Conservation (phyloP, 2,888 invertebrate species). For the Diloba caeruleocephala region DNA sequence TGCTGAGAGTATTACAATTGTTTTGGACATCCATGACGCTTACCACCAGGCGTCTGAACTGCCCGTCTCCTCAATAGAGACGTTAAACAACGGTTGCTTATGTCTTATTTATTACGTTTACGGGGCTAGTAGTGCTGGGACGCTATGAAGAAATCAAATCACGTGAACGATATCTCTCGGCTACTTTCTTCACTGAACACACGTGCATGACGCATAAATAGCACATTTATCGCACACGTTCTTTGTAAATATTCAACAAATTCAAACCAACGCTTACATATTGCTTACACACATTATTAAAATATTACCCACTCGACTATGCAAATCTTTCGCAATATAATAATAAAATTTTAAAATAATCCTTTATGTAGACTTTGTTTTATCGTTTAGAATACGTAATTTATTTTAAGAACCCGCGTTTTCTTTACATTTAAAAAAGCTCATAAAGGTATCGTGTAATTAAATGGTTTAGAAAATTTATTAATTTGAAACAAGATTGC, state of each 20-base stretch:
- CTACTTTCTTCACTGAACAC: slow-evolving; percentile 8
- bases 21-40: too few species aligned
- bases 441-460: too few species aligned
- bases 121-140: too few species aligned
- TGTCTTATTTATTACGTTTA: too few species aligned
- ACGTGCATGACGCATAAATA: slow-evolving; percentile 3
- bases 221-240: slow-evolving; percentile 9
- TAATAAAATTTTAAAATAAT: slow-evolving; percentile 1
- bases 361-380: not conserved
- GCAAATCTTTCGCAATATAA: slow-evolving; percentile 3
- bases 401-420: not conserved
- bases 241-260: slow-evolving; percentile 28
- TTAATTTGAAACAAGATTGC: too few species aligned
- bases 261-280: not conserved
- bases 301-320: slow-evolving; percentile 2
- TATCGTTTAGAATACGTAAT: not conserved
- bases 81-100: too few species aligned
- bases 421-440: too few species aligned
- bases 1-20: too few species aligned
- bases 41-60: too few species aligned
- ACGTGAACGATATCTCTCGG: not conserved
- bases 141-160: not conserved
- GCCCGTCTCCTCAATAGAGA: too few species aligned
- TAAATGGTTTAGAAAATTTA: too few species aligned
- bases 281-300: slow-evolving; percentile 5